Evolutionary conservation across 2,888 invertebrate genomes (phyloP).

Genomic region (Luffia ferchaultella): DNA sequence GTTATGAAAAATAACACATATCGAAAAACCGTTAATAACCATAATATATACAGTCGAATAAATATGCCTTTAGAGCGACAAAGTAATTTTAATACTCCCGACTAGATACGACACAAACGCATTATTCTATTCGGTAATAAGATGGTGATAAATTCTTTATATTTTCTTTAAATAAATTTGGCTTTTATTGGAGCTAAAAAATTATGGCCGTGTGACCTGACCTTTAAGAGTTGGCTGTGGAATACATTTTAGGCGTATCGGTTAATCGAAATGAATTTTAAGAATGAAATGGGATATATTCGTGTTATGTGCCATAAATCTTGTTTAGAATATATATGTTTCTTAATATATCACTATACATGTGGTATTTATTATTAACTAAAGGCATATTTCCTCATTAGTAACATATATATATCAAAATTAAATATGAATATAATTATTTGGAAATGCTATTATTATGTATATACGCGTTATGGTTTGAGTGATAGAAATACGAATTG

Average conservation of each 20-base stretch:
- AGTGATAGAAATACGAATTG: no score
- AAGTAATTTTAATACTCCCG: neutral
- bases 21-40: neutral
- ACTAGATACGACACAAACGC: neutral
- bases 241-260: neutral
- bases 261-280: neutral
- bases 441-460: no score
- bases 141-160: neutral
- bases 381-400: no score
- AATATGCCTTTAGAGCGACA: neutral
- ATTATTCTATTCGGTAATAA: neutral
- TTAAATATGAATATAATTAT: no score
- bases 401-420: no score
- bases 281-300: no score
- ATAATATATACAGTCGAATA: neutral
- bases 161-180: neutral
- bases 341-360: no score
- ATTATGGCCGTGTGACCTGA: neutral
- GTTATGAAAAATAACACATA: neutral
- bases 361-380: no score
- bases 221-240: neutral
- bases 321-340: no score
- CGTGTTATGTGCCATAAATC: no score
- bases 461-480: no score
- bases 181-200: neutral